Conservation (phyloP, 2,888 invertebrate genomes). For the Taenaris catops region DNA sequence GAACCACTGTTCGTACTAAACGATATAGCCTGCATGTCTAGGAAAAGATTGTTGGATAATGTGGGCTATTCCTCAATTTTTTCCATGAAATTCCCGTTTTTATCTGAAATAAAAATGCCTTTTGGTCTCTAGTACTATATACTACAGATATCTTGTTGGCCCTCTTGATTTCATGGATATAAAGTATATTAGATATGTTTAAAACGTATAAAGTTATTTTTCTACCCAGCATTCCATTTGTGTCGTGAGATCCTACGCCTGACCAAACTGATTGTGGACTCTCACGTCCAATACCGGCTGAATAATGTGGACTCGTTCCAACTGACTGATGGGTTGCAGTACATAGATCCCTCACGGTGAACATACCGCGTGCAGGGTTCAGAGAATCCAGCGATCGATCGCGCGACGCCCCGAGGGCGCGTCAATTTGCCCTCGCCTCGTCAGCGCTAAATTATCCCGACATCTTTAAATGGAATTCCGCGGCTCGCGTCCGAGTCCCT, state of each 20-base stretch:
- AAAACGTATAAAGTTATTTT: too few species aligned
- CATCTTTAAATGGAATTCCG: constrained; percentile 78
- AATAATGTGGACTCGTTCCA: constrained; percentile 99
- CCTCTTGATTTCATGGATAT: too few species aligned
- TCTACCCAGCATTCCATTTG: constrained; percentile 98
- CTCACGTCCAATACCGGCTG: constrained; percentile 98
- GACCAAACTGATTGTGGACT: constrained; percentile 98
- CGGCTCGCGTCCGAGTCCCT: constrained; percentile 57
- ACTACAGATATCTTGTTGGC: too few species aligned
- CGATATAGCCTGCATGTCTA: too few species aligned
- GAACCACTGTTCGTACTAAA: too few species aligned
- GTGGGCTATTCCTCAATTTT: too few species aligned
- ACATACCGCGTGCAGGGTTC: constrained; percentile 7
- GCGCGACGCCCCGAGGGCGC: constrained; percentile 60
- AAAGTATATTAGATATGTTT: too few species aligned
- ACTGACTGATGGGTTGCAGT: constrained; percentile 96
- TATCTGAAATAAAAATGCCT: too few species aligned
- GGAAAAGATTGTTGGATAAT: too few species aligned
- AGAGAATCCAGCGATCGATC: constrained; percentile 58
- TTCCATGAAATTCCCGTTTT: too few species aligned
- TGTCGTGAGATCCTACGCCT: constrained; percentile 99
- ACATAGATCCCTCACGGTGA: constrained; percentile 33
- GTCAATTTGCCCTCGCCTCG: constrained; percentile 72
- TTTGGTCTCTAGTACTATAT: too few species aligned
- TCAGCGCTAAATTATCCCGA: constrained; percentile 77